Evolutionary conservation across 2,797 vertebrate genomes (phyloP).

Genomic region (Benthosema pterotum): DNA sequence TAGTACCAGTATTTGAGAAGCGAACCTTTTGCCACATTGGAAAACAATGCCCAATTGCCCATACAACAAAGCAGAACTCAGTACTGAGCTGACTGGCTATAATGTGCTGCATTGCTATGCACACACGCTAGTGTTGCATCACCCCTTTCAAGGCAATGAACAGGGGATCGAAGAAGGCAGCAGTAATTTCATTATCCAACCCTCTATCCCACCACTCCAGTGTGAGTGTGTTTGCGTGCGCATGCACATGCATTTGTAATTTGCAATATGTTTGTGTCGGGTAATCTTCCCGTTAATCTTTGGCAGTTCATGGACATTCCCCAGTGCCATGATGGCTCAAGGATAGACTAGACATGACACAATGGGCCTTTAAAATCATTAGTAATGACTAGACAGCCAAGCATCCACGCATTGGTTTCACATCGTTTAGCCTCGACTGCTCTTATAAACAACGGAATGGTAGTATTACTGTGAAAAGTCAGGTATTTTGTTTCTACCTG

Average conservation of each 20-base stretch:
- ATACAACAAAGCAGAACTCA: slow-evolving; percentile 51
- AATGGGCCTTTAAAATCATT: slow-evolving; percentile 37
- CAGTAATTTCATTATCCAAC: slow-evolving; percentile 60
- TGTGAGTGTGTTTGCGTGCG: no score
- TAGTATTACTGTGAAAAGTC: slow-evolving; percentile 14
- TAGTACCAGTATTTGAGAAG: slow-evolving; percentile 19
- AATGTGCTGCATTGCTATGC: slow-evolving; percentile 37
- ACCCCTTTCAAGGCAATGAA: slow-evolving; percentile 42
- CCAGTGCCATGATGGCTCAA: slow-evolving; percentile 38
- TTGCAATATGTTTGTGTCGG: neutral
- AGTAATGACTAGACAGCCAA: slow-evolving; percentile 23
- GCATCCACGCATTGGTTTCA: slow-evolving; percentile 13
- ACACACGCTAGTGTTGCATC: slow-evolving; percentile 47
- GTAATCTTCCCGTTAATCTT: slow-evolving; percentile 48
- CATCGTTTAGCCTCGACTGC: neutral
- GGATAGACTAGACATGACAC: slow-evolving; percentile 48
- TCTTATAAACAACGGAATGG: slow-evolving; percentile 21
- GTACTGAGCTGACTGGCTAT: slow-evolving; percentile 26
- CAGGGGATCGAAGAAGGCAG: slow-evolving; percentile 46
- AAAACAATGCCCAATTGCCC: slow-evolving; percentile 46
- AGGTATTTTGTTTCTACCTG: slow-evolving; percentile 30
- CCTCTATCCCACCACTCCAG: slow-evolving; percentile 29
- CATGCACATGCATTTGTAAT: no score
- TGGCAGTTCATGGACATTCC: slow-evolving; percentile 14
- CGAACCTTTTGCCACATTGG: slow-evolving; percentile 76